Conservation (phyloP, 2,888 invertebrate species). For the Aquatica leii region DNA sequence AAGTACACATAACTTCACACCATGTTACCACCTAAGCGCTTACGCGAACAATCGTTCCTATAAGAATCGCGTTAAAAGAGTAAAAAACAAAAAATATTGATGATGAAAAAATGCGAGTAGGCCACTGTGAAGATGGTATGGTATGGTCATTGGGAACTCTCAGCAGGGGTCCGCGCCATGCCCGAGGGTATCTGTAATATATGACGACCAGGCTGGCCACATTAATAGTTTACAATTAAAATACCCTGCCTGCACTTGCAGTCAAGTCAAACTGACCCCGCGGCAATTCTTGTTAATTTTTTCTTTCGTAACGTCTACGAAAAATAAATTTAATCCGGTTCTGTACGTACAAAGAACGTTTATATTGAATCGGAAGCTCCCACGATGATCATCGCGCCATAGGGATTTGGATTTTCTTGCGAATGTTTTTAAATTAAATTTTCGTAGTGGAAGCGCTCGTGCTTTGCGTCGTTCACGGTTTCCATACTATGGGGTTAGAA, state of each 20-base stretch:
- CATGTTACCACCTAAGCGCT: slow-evolving; percentile 17
- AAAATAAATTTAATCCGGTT: slow-evolving; percentile 12
- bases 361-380: slow-evolving; percentile 13
- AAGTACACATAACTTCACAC: slow-evolving; percentile 42
- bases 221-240: slow-evolving; percentile 56
- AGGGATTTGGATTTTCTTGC: slow-evolving; percentile 9
- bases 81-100: slow-evolving; percentile 28
- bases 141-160: slow-evolving; percentile 57
- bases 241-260: slow-evolving; percentile 44
- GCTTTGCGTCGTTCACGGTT: slow-evolving; percentile 30
- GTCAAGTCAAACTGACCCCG: slow-evolving; percentile 27
- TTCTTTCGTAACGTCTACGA: background rate
- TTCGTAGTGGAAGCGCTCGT: slow-evolving; percentile 27
- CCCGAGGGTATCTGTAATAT: slow-evolving; percentile 57
- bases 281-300: slow-evolving; percentile 19
- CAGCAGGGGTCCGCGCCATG: slow-evolving; percentile 56
- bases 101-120: slow-evolving; percentile 31
- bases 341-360: background rate
- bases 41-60: slow-evolving; percentile 19
- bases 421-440: slow-evolving; percentile 24
- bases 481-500: slow-evolving; percentile 36
- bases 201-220: slow-evolving; percentile 54
- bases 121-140: slow-evolving; percentile 36
- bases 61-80: slow-evolving; percentile 21
- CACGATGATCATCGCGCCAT: slow-evolving; percentile 10